Evolutionary conservation across 1,140 invertebrate genomes (phyloP).

Genomic region (Mycetomoellerius zeteki): DNA sequence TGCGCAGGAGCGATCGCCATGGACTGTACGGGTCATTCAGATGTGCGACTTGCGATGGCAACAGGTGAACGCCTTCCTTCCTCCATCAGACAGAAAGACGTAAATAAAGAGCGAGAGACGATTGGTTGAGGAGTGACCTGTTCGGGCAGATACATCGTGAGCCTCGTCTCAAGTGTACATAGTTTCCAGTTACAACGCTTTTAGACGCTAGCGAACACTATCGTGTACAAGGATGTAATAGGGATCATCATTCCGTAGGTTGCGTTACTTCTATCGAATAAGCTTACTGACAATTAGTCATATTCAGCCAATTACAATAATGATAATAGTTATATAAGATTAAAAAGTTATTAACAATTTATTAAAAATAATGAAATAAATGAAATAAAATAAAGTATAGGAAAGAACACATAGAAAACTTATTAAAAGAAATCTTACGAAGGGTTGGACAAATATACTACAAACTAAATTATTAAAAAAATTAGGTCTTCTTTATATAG

Average conservation of each 20-base stretch:
- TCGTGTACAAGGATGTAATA: neutral
- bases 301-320: too few species aligned
- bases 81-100: slow-evolving; percentile 63
- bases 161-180: slow-evolving; percentile 8
- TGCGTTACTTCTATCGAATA: neutral
- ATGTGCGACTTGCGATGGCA: slow-evolving; percentile 54
- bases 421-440: too few species aligned
- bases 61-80: neutral
- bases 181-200: slow-evolving; percentile 5
- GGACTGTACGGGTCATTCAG: slow-evolving; percentile 62
- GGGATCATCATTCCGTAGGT: neutral
- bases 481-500: too few species aligned
- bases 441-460: too few species aligned
- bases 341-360: too few species aligned
- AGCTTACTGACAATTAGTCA: too few species aligned
- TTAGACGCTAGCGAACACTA: neutral
- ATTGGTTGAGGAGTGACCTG: slow-evolving; percentile 78
- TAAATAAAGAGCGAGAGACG: slow-evolving; percentile 68
- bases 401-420: too few species aligned
- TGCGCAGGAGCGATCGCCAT: slow-evolving; percentile 61
- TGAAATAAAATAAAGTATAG: too few species aligned
- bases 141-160: slow-evolving; percentile 55
- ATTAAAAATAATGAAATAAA: too few species aligned
- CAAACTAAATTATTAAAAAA: too few species aligned
- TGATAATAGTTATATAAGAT: too few species aligned